These are phyloP conservation scores for Melanocharis versteri DNA, from an alignment of 2,113 vertebrate genomes.

Conservation along the genomic window DNA sequence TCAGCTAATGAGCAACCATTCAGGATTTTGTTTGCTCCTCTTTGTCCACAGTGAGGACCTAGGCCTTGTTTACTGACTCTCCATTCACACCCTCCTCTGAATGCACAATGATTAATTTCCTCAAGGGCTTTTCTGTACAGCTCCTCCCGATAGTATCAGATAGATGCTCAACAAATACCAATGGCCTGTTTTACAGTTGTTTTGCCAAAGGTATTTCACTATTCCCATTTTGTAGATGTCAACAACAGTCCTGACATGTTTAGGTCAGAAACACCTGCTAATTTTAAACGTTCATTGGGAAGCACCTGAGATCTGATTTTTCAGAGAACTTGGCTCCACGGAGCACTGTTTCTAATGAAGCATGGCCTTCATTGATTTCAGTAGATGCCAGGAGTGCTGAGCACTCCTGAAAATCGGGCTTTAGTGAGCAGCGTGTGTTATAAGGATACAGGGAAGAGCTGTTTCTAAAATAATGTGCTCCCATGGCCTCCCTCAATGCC, in stretches of 20 bases:
- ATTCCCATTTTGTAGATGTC: not conserved
- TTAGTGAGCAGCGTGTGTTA: not conserved
- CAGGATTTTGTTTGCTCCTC: not conserved
- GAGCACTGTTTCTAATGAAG: not conserved
- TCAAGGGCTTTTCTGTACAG: not conserved
- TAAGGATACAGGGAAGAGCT: not conserved
- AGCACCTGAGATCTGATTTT: not conserved
- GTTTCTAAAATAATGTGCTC: not conserved
- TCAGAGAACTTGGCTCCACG: not conserved
- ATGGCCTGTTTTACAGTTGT: not conserved
- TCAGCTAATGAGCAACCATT: conserved; percentile 38
- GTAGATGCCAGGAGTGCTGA: not conserved
- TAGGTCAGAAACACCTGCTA: not conserved
- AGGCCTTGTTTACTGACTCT: not conserved
- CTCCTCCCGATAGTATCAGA: not conserved
- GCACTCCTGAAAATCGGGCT: not conserved
- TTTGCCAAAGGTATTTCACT: not conserved
- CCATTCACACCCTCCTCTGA: not conserved
- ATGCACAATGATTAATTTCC: conserved; percentile 30
- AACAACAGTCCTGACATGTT: not conserved
- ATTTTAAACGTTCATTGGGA: not conserved
- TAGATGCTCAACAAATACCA: not conserved
- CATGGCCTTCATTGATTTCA: not conserved
- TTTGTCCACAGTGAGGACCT: not conserved
- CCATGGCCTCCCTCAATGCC: not conserved